phyloP scores from a whole-genome alignment of 2,113 vertebrate genomes.

The Sclerurus mexicanus region DNA sequence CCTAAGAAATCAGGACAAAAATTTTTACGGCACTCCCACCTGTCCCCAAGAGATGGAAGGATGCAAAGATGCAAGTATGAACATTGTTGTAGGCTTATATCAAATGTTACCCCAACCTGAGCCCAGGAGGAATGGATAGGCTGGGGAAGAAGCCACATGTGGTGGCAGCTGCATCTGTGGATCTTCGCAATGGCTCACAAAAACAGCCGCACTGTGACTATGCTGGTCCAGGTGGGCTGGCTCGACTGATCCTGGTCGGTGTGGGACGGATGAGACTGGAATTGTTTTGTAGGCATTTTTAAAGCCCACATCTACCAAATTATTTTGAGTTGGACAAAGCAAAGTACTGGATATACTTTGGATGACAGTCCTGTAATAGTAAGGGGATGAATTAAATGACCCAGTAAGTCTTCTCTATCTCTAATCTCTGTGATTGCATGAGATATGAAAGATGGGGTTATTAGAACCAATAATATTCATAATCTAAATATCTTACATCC shows the following conservation, averaged over 20 bases:
- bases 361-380: not conserved
- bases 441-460: not conserved
- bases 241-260: fast-evolving
- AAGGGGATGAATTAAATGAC: not conserved
- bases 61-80: not conserved
- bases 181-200: not conserved
- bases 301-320: not conserved
- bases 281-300: not conserved
- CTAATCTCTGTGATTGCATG: not conserved
- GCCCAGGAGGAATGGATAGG: not conserved
- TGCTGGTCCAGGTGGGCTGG: not conserved
- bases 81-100: not conserved
- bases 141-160: not conserved
- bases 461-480: slow-evolving; percentile 13
- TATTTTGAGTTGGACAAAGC: not conserved
- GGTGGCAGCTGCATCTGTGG: not conserved
- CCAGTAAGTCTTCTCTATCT: not conserved
- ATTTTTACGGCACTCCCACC: not conserved
- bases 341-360: not conserved
- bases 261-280: not conserved
- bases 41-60: not conserved
- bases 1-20: not conserved
- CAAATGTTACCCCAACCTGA: not conserved
- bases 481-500: not conserved
- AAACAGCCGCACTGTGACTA: fast-evolving